Conservation (phyloP, 2,797 vertebrate genomes). For the Astyanax mexicanus region DNA sequence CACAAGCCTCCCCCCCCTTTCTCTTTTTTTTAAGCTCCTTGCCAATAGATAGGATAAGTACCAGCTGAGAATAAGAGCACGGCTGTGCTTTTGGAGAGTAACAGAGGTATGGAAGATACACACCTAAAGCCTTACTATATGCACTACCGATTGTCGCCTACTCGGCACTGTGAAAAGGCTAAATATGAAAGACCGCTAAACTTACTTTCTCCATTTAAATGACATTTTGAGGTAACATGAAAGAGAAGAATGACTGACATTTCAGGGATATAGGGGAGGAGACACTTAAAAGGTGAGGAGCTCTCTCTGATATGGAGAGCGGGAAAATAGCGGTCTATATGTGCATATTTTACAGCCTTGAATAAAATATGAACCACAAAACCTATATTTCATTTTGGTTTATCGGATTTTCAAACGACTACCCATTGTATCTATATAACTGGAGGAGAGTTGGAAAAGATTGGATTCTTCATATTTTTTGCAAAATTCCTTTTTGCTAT, state of each 20-base stretch:
- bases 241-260: slow-evolving; percentile 55
- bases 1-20: not conserved
- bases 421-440: slow-evolving; percentile 42
- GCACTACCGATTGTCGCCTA: slow-evolving; percentile 29
- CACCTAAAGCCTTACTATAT: not conserved
- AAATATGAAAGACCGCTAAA: slow-evolving; percentile 43
- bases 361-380: slow-evolving; percentile 47
- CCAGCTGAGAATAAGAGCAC: slow-evolving; percentile 23
- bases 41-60: slow-evolving; percentile 30
- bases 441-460: slow-evolving; percentile 15
- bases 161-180: slow-evolving; percentile 32
- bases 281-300: slow-evolving; percentile 52
- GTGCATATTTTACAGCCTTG: slow-evolving; percentile 63
- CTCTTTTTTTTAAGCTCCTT: slow-evolving; percentile 24
- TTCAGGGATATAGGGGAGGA: slow-evolving; percentile 43
- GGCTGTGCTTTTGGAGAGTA: not conserved
- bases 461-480: not conserved
- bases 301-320: slow-evolving; percentile 53
- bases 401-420: slow-evolving; percentile 40
- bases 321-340: slow-evolving; percentile 64
- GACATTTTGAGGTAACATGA: slow-evolving; percentile 43
- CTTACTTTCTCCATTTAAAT: slow-evolving; percentile 43
- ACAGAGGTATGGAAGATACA: not conserved
- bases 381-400: slow-evolving; percentile 52
- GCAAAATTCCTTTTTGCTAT: not conserved